Conservation (phyloP, 1,140 invertebrate species). For the Temnothorax nylanderi region DNA sequence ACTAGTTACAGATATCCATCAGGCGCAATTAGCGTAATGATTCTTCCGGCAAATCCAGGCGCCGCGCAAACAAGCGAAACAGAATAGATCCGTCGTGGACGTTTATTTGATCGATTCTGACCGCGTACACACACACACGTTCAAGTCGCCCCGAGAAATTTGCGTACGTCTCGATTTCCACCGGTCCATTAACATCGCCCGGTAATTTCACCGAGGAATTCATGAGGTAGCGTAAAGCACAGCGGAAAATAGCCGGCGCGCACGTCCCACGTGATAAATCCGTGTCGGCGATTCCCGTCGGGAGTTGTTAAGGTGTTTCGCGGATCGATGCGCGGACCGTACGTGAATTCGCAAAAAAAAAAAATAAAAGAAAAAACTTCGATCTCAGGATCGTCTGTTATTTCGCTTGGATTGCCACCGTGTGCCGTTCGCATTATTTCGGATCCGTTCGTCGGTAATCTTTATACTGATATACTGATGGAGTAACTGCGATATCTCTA, state of each 20-base stretch:
- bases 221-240: background rate
- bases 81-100: background rate
- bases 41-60: background rate
- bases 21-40: background rate
- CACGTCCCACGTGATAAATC: constrained; percentile 40
- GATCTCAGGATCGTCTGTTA: background rate
- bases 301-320: constrained; percentile 36
- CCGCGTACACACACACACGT: background rate
- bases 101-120: constrained; percentile 1
- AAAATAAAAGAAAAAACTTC: background rate
- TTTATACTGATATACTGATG: background rate
- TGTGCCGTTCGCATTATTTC: background rate
- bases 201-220: constrained; percentile 47
- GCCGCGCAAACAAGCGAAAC: background rate
- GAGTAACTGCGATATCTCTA: background rate
- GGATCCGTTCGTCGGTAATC: background rate
- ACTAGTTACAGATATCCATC: background rate
- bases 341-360: constrained; percentile 12
- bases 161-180: background rate
- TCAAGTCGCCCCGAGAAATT: background rate
- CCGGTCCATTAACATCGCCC: constrained; percentile 7
- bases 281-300: constrained; percentile 32
- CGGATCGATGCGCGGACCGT: background rate
- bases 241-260: constrained; percentile 20
- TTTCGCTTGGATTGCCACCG: background rate